Evolutionary conservation across 35 echinoderm and acorn worm genomes (phyloP).

Genomic region (Holothuria glaberrima): DNA sequence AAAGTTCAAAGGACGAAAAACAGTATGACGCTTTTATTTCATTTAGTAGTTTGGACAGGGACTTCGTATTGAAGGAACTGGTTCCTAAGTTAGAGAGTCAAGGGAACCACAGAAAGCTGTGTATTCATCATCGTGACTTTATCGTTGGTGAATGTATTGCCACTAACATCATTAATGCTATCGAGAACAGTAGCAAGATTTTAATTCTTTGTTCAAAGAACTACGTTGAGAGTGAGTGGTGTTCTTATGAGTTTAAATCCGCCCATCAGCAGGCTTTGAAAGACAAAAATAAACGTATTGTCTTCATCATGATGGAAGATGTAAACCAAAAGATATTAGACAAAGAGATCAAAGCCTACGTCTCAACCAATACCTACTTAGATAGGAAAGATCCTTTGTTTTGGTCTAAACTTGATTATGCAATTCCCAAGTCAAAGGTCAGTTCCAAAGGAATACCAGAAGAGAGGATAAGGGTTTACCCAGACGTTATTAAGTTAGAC

Average conservation of each 20-base stretch:
- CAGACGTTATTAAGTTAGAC: too few species aligned
- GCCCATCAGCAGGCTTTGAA: conserved; percentile 68
- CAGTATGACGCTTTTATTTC: conserved; percentile 77
- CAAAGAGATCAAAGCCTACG: conserved; percentile 65
- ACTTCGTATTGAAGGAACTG: conserved; percentile 61
- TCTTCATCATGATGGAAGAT: conserved; percentile 63
- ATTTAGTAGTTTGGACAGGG: conserved; percentile 68
- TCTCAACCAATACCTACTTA: conserved; percentile 65
- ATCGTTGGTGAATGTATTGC: conserved; percentile 65
- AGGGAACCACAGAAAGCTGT: conserved; percentile 24
- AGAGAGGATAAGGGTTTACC: too few species aligned
- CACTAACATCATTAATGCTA: conserved; percentile 67
- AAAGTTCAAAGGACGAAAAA: conserved; percentile 25
- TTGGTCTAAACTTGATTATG: conserved; percentile 37
- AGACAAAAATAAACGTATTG: conserved; percentile 32
- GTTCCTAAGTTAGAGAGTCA: conserved; percentile 55
- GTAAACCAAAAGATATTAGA: conserved; percentile 51
- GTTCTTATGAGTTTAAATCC: conserved; percentile 74
- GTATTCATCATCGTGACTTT: conserved; percentile 73
- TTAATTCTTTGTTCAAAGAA: conserved; percentile 66
- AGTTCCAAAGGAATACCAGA: too few species aligned
- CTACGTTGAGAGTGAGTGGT: conserved; percentile 80
- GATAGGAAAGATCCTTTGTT: conserved; percentile 63
- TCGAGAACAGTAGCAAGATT: conserved; percentile 64
- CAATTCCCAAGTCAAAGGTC: background rate